Conservation (phyloP, 1,140 invertebrate genomes). For the Drosophila suzukii region DNA sequence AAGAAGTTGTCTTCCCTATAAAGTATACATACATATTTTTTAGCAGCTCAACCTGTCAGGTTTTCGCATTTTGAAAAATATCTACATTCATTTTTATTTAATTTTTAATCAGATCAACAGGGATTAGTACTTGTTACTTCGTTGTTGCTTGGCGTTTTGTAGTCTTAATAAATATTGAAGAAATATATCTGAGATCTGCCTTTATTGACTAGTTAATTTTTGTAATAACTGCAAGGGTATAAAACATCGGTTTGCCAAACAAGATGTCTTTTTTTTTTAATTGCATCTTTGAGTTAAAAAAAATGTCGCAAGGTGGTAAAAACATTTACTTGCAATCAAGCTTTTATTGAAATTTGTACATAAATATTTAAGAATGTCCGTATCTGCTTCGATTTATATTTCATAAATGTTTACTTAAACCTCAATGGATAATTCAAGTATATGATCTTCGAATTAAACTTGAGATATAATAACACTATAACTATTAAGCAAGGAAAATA, state of each 20-base stretch:
- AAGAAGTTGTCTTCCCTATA: neutral
- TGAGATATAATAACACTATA: too few relatives aligned
- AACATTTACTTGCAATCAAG: neutral
- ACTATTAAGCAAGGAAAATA: too few relatives aligned
- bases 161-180: neutral
- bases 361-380: too few relatives aligned
- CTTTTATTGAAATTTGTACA: too few relatives aligned
- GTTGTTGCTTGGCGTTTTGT: neutral
- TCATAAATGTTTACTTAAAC: too few relatives aligned
- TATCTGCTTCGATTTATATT: too few relatives aligned
- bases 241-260: neutral
- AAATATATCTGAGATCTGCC: neutral
- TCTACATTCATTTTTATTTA: neutral
- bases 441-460: too few relatives aligned
- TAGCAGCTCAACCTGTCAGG: neutral
- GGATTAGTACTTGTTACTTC: neutral
- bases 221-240: neutral
- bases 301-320: neutral
- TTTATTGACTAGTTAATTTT: neutral
- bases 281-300: neutral
- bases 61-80: neutral
- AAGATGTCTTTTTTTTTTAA: neutral
- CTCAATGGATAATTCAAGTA: too few relatives aligned
- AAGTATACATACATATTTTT: conserved; percentile 1
- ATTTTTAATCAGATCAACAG: neutral